A percentile compares a stretch with the other conserved stretches of the same genome.
These are phyloP conservation scores for Tachina lurida DNA, from an alignment of 2,888 invertebrate genomes.

Conservation along the genomic window DNA sequence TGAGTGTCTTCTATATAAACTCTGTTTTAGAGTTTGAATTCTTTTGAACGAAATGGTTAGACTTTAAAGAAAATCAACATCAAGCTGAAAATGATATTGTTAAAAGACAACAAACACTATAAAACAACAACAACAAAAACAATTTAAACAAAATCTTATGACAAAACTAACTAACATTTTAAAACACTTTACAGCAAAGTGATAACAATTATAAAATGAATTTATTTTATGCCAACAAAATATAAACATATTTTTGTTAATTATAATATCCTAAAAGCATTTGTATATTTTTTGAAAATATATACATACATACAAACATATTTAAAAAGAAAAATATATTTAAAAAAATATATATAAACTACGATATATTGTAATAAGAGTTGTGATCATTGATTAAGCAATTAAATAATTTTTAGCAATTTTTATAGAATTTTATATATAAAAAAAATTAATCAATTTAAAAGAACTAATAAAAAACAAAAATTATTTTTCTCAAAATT, in stretches of 20 bases:
- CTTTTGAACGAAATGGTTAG: constrained; percentile 39
- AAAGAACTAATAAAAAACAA: constrained; percentile 23
- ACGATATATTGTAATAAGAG: constrained; percentile 79
- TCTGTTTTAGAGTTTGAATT: constrained; percentile 51
- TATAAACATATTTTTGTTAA: constrained; percentile 36
- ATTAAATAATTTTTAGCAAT: constrained; percentile 75
- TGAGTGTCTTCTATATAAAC: constrained; percentile 54
- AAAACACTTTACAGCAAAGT: constrained; percentile 61
- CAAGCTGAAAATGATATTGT: background rate
- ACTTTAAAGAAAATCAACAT: background rate
- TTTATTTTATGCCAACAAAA: constrained; percentile 52
- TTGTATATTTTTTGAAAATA: constrained; percentile 47
- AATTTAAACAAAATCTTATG: background rate
- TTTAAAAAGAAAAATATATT: constrained; percentile 40
- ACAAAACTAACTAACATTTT: constrained; percentile 63
- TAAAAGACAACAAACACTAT: constrained; percentile 25
- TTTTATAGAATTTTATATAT: constrained; percentile 71
- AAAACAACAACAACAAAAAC: constrained; percentile 3
- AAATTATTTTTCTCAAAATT: constrained; percentile 14
- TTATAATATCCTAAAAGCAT: constrained; percentile 35
- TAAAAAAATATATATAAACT: constrained; percentile 56
- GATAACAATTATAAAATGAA: constrained; percentile 45
- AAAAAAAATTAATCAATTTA: constrained; percentile 25
- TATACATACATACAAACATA: constrained; percentile 43
- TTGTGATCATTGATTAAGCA: constrained; percentile 83